These are phyloP conservation scores for human DNA, from an alignment of 2,113 vertebrate species.

Conservation along the genomic window GRCh38 chr7:150467501-150468000, in stretches of 20 bases:
- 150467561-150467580: background rate
- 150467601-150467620: background rate
- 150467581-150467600: background rate
- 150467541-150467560: background rate
- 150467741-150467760: background rate
- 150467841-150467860: background rate
- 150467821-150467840: fast-evolving
- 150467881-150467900: background rate
- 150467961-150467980: background rate
- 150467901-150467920: background rate
- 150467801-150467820: background rate
- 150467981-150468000: background rate
- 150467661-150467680: background rate
- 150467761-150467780: background rate
- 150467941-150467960: background rate
- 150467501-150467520: background rate
- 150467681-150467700: background rate
- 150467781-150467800: background rate
- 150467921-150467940: background rate
- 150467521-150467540: background rate
- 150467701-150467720: background rate
- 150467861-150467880: background rate
- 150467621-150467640: background rate
- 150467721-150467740: background rate
- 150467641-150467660: background rate